Evolutionary conservation across 2,888 invertebrate genomes (phyloP).

Genomic region (Tetropium fuscum): DNA sequence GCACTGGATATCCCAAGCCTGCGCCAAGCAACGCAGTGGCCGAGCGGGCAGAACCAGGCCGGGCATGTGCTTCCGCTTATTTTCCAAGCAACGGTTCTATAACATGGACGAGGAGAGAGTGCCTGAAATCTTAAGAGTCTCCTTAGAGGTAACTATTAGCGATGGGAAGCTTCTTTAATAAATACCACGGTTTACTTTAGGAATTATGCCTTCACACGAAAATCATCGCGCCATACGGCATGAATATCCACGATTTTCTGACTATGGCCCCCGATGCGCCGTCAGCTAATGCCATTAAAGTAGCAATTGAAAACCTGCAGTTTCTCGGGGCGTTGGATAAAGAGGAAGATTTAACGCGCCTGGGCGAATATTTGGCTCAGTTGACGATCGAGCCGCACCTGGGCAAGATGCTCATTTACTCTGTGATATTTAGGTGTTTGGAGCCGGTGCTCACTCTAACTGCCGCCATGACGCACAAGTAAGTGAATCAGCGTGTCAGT

Average conservation of each 20-base stretch:
- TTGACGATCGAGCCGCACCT: constrained; percentile 92
- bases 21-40: constrained; percentile 88
- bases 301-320: constrained; percentile 78
- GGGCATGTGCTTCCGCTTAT: constrained; percentile 87
- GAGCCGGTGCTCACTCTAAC: constrained; percentile 94
- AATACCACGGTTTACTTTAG: too few relatives aligned
- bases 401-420: constrained; percentile 92
- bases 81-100: constrained; percentile 77
- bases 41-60: constrained; percentile 87
- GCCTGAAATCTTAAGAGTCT: constrained; percentile 89
- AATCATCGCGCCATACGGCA: constrained; percentile 77
- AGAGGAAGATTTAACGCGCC: constrained; percentile 87
- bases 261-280: constrained; percentile 88
- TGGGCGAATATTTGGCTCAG: constrained; percentile 91
- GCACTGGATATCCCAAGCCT: constrained; percentile 90
- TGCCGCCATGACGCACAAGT: constrained; percentile 83
- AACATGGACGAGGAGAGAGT: constrained; percentile 79
- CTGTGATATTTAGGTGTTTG: constrained; percentile 90
- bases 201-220: constrained; percentile 92
- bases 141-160: constrained; percentile 74
- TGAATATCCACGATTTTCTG: constrained; percentile 86
- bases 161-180: too few relatives aligned
- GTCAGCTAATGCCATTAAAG: constrained; percentile 78
- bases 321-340: constrained; percentile 88
- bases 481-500: constrained; percentile 52